phyloP scores from a whole-genome alignment of 1,140 invertebrate genomes.

The Penaeus vannamei region DNA sequence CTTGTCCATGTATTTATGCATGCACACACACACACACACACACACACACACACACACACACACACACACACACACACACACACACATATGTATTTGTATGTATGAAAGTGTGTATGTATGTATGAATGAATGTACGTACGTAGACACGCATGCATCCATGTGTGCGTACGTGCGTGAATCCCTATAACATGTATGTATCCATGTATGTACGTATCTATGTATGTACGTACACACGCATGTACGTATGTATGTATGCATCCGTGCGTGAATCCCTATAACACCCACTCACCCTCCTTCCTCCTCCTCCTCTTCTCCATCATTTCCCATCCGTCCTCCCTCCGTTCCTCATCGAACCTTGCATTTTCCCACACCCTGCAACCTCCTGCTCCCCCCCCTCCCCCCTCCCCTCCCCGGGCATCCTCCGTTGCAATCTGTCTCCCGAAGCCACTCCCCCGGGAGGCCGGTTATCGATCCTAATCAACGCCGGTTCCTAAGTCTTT shows the following conservation, averaged over 20 bases:
- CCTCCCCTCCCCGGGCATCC: too few relatives aligned
- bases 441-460: too few relatives aligned
- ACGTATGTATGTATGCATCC: background rate
- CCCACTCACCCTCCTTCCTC: background rate
- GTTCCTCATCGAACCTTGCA: too few relatives aligned
- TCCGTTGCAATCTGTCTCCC: too few relatives aligned
- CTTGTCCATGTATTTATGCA: background rate
- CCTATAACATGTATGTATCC: background rate
- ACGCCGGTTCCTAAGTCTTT: too few relatives aligned
- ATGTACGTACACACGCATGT: background rate
- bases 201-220: conserved; percentile 3
- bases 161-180: background rate
- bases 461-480: too few relatives aligned
- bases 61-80: background rate
- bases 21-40: background rate
- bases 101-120: background rate
- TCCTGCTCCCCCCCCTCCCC: too few relatives aligned
- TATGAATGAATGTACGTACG: conserved; percentile 4
- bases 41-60: background rate
- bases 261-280: background rate
- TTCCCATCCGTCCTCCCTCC: background rate
- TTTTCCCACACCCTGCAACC: too few relatives aligned
- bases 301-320: background rate
- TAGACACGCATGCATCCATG: background rate
- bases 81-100: background rate